A percentile compares a stretch with the other conserved stretches of the same genome.
These are phyloP conservation scores for Drosophila lacteicornis DNA, from an alignment of 1,140 invertebrate genomes.

Conservation along the genomic window DNA sequence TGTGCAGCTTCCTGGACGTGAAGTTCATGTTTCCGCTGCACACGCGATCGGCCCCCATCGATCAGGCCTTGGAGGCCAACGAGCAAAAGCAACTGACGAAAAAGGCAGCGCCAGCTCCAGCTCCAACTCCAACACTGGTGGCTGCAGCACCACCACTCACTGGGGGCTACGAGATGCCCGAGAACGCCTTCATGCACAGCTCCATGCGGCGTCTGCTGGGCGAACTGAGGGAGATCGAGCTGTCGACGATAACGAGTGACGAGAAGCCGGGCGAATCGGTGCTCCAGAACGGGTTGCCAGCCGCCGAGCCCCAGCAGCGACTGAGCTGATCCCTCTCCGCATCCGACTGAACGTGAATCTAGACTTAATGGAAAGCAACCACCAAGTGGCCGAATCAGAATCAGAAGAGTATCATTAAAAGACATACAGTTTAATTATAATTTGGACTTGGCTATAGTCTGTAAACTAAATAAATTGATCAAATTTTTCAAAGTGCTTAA, in stretches of 20 bases:
- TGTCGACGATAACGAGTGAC: constrained; percentile 72
- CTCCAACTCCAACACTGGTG: not conserved
- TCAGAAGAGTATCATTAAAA: constrained; percentile 4
- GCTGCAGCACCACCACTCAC: no score
- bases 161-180: constrained; percentile 66
- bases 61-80: constrained; percentile 81
- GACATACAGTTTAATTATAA: constrained; percentile 29
- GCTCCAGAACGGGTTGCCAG: constrained; percentile 67
- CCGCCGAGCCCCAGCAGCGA: constrained; percentile 67
- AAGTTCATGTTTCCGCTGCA: constrained; percentile 74
- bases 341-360: constrained; percentile 57
- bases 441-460: constrained; percentile 27
- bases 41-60: constrained; percentile 63
- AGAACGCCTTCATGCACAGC: constrained; percentile 75
- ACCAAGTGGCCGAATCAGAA: constrained; percentile 38
- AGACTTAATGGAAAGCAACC: constrained; percentile 29
- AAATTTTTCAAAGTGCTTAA: constrained; percentile 26
- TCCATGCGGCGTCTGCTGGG: constrained; percentile 70
- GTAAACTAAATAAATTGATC: constrained; percentile 29
- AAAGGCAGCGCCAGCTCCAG: not conserved
- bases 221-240: constrained; percentile 68
- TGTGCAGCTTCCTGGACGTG: constrained; percentile 78
- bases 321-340: constrained; percentile 23
- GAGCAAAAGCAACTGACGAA: constrained; percentile 64
- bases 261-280: constrained; percentile 56